phyloP scores from a whole-genome alignment of 2,113 vertebrate genomes.

The Rhineura floridana region DNA sequence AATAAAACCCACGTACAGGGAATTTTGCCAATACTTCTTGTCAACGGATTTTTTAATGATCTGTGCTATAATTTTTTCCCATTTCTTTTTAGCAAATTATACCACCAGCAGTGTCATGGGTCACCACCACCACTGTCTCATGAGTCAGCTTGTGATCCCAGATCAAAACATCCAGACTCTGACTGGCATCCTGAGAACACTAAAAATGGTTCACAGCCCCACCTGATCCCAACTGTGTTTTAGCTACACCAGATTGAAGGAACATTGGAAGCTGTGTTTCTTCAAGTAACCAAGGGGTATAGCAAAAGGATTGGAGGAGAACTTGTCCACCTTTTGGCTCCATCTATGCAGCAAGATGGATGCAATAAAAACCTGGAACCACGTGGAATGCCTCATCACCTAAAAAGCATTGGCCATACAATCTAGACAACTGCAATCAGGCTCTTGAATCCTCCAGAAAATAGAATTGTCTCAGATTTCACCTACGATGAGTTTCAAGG shows the following conservation, averaged over 20 bases:
- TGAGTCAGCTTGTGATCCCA: neutral
- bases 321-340: too few species aligned
- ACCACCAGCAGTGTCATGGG: neutral
- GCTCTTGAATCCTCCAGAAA: too few species aligned
- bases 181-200: neutral
- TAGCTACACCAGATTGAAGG: neutral
- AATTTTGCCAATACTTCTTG: neutral
- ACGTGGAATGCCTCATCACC: too few species aligned
- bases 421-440: too few species aligned
- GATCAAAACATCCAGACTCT: neutral
- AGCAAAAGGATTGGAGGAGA: too few species aligned
- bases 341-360: too few species aligned
- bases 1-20: neutral
- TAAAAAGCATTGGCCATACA: too few species aligned
- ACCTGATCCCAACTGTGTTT: neutral
- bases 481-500: neutral
- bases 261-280: too few species aligned
- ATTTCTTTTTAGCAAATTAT: neutral
- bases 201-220: neutral
- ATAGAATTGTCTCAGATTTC: neutral
- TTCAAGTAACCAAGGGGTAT: too few species aligned
- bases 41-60: neutral
- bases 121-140: neutral
- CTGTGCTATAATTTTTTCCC: neutral
- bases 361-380: too few species aligned